phyloP scores from a whole-genome alignment of 1,140 invertebrate genomes.

The Hyles euphorbiae region DNA sequence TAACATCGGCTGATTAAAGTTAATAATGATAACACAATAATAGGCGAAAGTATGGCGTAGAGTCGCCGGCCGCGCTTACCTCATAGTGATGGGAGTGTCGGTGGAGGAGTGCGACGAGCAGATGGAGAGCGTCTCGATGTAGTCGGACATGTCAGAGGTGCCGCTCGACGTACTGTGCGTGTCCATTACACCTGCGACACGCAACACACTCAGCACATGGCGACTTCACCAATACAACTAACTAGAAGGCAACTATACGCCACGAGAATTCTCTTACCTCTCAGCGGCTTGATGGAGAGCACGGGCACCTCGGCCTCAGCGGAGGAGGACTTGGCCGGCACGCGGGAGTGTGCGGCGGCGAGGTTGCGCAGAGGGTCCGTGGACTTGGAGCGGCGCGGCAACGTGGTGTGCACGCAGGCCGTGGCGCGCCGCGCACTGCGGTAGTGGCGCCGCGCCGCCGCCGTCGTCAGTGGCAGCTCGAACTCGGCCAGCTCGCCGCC shows the following conservation, averaged over 20 bases:
- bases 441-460: slow-evolving; percentile 28
- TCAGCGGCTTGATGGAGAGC: slow-evolving; percentile 72
- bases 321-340: slow-evolving; percentile 80
- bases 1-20: no score
- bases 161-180: slow-evolving; percentile 86
- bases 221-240: no score
- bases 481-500: slow-evolving; percentile 77
- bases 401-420: slow-evolving; percentile 74
- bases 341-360: slow-evolving; percentile 72
- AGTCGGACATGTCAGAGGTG: slow-evolving; percentile 92
- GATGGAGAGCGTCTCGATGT: slow-evolving; percentile 90
- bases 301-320: slow-evolving; percentile 83
- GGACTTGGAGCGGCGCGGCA: slow-evolving; percentile 81
- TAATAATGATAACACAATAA: no score
- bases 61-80: slow-evolving; percentile 23
- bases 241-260: no score
- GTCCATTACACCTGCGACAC: slow-evolving; percentile 68
- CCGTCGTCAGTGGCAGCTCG: slow-evolving; percentile 71
- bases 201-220: neutral
- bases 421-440: slow-evolving; percentile 28
- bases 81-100: slow-evolving; percentile 74
- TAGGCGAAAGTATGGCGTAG: neutral
- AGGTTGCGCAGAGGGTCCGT: slow-evolving; percentile 73
- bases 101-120: slow-evolving; percentile 84
- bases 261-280: slow-evolving; percentile 41